These are phyloP conservation scores for Ceratitis capitata DNA, from an alignment of 1,140 invertebrate genomes.

Conservation along the genomic window DNA sequence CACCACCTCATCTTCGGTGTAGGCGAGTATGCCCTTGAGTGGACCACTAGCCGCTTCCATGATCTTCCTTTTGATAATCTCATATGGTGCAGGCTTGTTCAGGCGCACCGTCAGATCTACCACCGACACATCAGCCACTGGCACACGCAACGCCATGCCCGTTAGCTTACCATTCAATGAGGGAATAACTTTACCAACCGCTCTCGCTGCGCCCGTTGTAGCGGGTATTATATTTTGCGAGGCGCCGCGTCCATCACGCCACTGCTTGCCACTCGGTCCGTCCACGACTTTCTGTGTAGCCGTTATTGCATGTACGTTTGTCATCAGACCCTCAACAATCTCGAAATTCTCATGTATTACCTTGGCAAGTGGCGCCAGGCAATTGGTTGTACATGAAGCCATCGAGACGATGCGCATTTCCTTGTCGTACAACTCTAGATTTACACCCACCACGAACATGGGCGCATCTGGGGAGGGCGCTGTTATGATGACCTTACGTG, in stretches of 20 bases:
- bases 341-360: constrained; percentile 18
- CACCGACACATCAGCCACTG: constrained; percentile 7
- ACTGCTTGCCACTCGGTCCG: background rate
- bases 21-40: background rate
- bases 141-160: background rate
- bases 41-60: background rate
- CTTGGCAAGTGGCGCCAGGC: background rate
- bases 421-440: background rate
- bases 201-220: background rate
- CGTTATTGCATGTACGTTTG: background rate
- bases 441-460: background rate
- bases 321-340: constrained; percentile 8
- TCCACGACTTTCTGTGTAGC: constrained; percentile 5
- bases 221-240: constrained; percentile 14
- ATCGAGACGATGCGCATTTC: constrained; percentile 20
- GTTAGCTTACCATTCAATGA: background rate
- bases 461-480: constrained; percentile 16
- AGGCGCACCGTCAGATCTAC: background rate
- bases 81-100: constrained; percentile 14
- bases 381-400: constrained; percentile 10
- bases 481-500: background rate
- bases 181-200: constrained; percentile 18
- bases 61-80: background rate
- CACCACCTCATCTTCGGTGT: constrained; percentile 4
- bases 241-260: constrained; percentile 8